Conservation (phyloP, 2,797 vertebrate species). For the Periophthalmus magnuspinnatus region DNA sequence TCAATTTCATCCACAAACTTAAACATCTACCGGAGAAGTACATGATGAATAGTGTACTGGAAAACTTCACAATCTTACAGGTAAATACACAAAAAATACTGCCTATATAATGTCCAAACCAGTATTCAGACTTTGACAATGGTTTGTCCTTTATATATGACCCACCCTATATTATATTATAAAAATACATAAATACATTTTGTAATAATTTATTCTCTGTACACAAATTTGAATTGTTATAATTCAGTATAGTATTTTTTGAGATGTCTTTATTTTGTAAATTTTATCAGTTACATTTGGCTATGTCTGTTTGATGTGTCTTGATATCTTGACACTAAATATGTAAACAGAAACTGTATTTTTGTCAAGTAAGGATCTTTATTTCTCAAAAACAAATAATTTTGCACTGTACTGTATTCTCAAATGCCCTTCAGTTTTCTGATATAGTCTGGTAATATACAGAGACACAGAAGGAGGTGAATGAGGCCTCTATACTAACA, state of each 20-base stretch:
- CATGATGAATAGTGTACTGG: slow-evolving; percentile 98
- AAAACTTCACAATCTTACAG: slow-evolving; percentile 98
- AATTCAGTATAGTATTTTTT: too few species aligned
- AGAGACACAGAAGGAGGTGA: slow-evolving; percentile 24
- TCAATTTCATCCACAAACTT: slow-evolving; percentile 98
- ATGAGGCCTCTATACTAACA: slow-evolving; percentile 61
- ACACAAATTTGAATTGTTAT: too few species aligned
- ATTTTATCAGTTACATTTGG: background rate
- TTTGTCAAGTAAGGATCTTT: background rate
- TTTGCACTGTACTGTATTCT: slow-evolving; percentile 42
- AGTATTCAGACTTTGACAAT: too few species aligned
- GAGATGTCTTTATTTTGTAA: background rate
- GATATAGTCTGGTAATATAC: slow-evolving; percentile 10
- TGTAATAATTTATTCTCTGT: too few species aligned
- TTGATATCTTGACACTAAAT: too few species aligned
- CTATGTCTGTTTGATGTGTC: too few species aligned
- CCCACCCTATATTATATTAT: background rate
- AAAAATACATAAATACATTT: background rate
- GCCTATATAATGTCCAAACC: too few species aligned
- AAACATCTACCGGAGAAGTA: slow-evolving; percentile 96
- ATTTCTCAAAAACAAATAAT: background rate
- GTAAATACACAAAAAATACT: slow-evolving; percentile 56
- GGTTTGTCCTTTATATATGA: background rate
- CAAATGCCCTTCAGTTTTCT: background rate
- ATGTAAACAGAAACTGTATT: background rate